Evolutionary conservation across 2,888 invertebrate species (phyloP).

Genomic region (Drosophila helvetica): DNA sequence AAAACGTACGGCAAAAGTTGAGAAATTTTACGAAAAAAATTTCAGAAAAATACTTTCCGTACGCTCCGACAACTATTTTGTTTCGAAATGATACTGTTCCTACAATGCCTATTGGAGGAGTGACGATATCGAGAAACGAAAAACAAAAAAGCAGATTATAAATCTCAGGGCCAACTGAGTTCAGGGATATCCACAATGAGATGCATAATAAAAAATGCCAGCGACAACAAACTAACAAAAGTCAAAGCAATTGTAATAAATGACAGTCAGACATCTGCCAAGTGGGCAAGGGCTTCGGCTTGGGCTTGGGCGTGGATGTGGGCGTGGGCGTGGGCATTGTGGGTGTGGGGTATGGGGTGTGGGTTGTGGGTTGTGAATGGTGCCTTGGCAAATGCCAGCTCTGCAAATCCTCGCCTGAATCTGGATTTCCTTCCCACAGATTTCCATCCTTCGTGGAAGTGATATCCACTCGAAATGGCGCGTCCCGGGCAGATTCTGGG

Average conservation of each 20-base stretch:
- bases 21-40: not conserved
- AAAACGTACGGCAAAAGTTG: not conserved
- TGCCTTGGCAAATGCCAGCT: conserved; percentile 71
- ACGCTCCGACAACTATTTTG: not conserved
- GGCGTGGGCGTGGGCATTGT: conserved; percentile 19
- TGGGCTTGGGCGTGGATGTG: conserved; percentile 22
- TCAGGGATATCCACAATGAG: conserved; percentile 37
- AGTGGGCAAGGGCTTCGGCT: conserved; percentile 35
- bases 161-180: conserved; percentile 26
- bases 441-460: conserved; percentile 40
- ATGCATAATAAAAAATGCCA: conserved; percentile 38
- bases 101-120: not conserved
- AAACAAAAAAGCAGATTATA: conserved; percentile 15
- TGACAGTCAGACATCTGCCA: conserved; percentile 82
- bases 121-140: not conserved
- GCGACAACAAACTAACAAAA: conserved; percentile 76
- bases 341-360: not conserved
- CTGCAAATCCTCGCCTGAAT: conserved; percentile 63
- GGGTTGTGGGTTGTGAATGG: conserved; percentile 26
- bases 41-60: not conserved
- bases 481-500: conserved; percentile 34
- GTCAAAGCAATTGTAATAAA: conserved; percentile 83
- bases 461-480: conserved; percentile 72
- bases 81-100: not conserved
- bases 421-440: not conserved